A percentile compares a stretch with the other conserved stretches of the same genome.
Evolutionary conservation across 2,888 invertebrate genomes (phyloP).

Genomic region (Corbicula japonica): DNA sequence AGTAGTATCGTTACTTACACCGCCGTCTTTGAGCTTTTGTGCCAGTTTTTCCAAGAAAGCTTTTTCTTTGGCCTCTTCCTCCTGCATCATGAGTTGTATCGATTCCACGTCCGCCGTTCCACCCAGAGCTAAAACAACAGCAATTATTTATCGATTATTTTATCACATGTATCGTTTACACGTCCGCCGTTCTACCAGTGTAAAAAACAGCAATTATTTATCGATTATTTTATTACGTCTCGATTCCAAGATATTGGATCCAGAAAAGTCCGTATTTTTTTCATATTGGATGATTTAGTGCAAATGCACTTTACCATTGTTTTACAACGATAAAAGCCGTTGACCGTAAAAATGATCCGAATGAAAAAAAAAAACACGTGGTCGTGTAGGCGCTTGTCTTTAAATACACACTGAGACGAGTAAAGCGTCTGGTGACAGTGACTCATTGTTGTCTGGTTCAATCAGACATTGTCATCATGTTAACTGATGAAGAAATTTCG

Average conservation of each 20-base stretch:
- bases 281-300: too few relatives aligned
- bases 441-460: too few relatives aligned
- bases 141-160: constrained; percentile 1
- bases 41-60: constrained; percentile 66
- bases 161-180: constrained; percentile 7
- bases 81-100: constrained; percentile 57
- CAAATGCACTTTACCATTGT: too few relatives aligned
- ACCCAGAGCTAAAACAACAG: constrained; percentile 56
- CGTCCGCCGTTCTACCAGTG: background rate
- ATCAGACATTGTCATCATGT: too few relatives aligned
- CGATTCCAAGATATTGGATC: background rate
- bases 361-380: too few relatives aligned
- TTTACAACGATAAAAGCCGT: too few relatives aligned
- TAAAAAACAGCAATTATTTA: background rate
- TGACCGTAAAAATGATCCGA: too few relatives aligned
- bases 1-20: constrained; percentile 75
- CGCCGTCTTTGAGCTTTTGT: constrained; percentile 71
- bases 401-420: too few relatives aligned
- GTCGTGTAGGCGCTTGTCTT: too few relatives aligned
- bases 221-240: background rate
- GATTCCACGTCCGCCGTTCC: constrained; percentile 62
- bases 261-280: too few relatives aligned
- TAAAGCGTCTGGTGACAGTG: too few relatives aligned
- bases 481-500: too few relatives aligned
- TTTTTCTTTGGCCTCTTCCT: constrained; percentile 64